Conservation (phyloP, 2,113 vertebrate species). For the Phainopepla nitens region DNA sequence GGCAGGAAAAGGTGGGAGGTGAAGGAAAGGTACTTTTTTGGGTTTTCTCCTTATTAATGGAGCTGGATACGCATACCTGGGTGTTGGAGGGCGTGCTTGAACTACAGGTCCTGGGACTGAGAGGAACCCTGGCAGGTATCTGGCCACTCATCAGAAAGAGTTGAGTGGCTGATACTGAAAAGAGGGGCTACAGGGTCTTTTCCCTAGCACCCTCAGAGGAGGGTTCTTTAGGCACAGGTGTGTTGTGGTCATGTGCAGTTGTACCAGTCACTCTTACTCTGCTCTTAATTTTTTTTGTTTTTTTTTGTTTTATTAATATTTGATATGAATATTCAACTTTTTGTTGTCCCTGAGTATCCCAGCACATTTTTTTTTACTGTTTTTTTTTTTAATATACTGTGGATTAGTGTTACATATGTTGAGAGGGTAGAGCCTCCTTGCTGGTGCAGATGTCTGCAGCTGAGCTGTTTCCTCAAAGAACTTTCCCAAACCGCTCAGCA, state of each 20-base stretch:
- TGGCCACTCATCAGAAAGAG: neutral
- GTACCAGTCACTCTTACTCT: neutral
- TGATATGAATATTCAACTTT: neutral
- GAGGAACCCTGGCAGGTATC: neutral
- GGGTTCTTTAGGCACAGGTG: neutral
- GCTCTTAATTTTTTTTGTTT: neutral
- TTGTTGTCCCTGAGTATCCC: neutral
- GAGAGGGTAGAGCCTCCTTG: neutral
- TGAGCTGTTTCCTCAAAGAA: neutral
- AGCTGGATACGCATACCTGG: neutral
- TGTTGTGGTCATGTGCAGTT: neutral
- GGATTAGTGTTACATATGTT: neutral
- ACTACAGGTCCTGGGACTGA: neutral
- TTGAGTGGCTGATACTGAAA: neutral
- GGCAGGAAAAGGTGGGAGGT: neutral
- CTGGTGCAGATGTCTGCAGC: neutral
- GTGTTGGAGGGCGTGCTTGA: neutral
- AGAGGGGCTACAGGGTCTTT: neutral
- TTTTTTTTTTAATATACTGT: fast-evolving
- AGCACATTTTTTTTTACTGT: fast-evolving
- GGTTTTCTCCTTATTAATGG: neutral
- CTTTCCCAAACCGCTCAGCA: neutral
- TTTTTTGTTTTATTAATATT: neutral
- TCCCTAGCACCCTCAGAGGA: neutral
- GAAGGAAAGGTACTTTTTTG: neutral